Conservation (phyloP, 2,888 invertebrate species). For the Harmothoe impar region DNA sequence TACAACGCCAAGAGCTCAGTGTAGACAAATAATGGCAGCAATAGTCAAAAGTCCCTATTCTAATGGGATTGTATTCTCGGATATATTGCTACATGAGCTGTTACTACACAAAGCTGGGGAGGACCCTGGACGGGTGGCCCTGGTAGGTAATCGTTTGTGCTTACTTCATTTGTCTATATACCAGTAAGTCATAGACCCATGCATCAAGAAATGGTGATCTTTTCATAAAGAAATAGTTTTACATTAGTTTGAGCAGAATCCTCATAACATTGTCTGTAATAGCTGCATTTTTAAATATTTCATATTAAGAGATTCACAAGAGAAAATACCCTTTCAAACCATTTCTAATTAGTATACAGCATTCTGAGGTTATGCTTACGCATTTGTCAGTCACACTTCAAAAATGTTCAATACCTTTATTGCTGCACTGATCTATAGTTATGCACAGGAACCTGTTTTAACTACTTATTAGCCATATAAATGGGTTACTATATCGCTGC, state of each 20-base stretch:
- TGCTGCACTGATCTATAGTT: too few relatives aligned
- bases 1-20: too few relatives aligned
- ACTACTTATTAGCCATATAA: not conserved
- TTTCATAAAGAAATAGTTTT: not conserved
- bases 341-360: too few relatives aligned
- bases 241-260: too few relatives aligned
- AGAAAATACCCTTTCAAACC: not conserved
- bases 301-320: too few relatives aligned
- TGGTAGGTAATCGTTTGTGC: not conserved
- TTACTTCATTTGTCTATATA: not conserved
- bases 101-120: not conserved
- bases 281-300: too few relatives aligned
- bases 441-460: not conserved
- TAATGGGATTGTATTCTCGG: not conserved
- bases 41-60: not conserved
- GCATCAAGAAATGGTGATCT: too few relatives aligned
- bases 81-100: not conserved
- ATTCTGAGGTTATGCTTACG: too few relatives aligned
- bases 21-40: not conserved
- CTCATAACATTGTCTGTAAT: too few relatives aligned
- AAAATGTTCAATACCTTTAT: too few relatives aligned
- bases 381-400: too few relatives aligned
- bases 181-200: too few relatives aligned
- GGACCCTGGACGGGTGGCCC: not conserved
- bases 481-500: not conserved